Base-by-base conservation (phyloP, 2,113 vertebrate species). In the Hemiprocne comata region DNA sequence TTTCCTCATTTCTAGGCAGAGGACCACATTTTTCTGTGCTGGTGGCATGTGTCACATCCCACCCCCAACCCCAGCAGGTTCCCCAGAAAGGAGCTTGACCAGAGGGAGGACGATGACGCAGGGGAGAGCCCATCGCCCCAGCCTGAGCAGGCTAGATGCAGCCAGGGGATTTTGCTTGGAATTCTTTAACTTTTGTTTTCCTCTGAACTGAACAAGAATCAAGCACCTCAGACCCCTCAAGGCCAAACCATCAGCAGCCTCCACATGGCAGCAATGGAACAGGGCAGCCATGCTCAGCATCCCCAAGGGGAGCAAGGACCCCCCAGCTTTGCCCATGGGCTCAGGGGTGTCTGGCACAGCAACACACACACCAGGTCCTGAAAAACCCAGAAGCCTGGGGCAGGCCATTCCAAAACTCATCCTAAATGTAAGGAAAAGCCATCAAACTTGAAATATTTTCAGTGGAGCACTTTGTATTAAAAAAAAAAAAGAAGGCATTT, bases 301-400 rank as follows among this genome's bases (percentile, higher is more conserved):
- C 57, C 10, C 3, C 48, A 55, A 23, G 57, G 13, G 73, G 10
- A 7, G 40, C 8, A 70, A 28, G n/a, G 18, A 21, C 13, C 29
- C 18, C 19, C 11, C 1, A 1, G 53, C 29, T 53, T 24, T 1
- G 1, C 42, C 4, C 3, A 5, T 1, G 13, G 19, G 17, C 19
- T 60, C 1, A 0, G 42, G 42, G 15, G 8, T 6, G 17, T 8
- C 48, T 16, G 21, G 44, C 38, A 28, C 86, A 44, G 2, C 65
- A 19, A 11, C 7, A 2, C 67, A 6, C 6, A 2, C 6, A 6
- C 54, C 55, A 19, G 42, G 17, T 24, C 26, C 62, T 28, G 11
- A 7, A 20, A 4, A 62, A 16, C 11, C 12, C 34, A 6, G 4
- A 8, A 29, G 15, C 3, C 53, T 26, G 2, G 1, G 60, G 13